These are phyloP conservation scores for Autographa gamma DNA, from an alignment of 2,888 invertebrate species.

Conservation along the genomic window DNA sequence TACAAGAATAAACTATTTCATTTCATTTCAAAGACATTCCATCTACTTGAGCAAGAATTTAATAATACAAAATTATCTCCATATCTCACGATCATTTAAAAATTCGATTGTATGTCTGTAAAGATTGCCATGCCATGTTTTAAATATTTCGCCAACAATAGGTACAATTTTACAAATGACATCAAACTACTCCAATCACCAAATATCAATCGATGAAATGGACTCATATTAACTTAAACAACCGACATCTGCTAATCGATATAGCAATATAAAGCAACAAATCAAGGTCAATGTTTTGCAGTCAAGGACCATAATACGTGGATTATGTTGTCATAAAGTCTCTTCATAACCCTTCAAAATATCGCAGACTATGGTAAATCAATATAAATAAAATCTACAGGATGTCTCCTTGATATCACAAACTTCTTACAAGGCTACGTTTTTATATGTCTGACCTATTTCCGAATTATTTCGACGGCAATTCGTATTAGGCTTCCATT, in stretches of 20 bases:
- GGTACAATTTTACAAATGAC: too few relatives aligned
- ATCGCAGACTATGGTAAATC: constrained; percentile 36
- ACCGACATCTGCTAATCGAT: neutral
- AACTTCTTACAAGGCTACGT: neutral
- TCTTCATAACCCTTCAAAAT: neutral
- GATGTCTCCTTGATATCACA: neutral
- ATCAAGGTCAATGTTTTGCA: neutral
- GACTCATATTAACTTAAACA: neutral
- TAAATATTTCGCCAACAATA: too few relatives aligned
- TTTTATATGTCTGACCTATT: neutral
- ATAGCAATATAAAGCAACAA: neutral
- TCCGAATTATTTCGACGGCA: neutral
- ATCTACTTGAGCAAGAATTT: too few relatives aligned
- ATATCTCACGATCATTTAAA: too few relatives aligned
- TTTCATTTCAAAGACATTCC: too few relatives aligned
- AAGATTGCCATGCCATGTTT: too few relatives aligned
- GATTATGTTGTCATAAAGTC: neutral
- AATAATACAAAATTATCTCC: too few relatives aligned
- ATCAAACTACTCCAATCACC: neutral
- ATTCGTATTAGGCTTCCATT: neutral
- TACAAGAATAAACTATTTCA: too few relatives aligned
- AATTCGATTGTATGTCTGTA: too few relatives aligned
- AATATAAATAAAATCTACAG: constrained; percentile 9
- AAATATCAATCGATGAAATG: neutral
- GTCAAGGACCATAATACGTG: neutral